phyloP scores from a whole-genome alignment of 2,113 vertebrate genomes.

The Gymnogyps californianus region DNA sequence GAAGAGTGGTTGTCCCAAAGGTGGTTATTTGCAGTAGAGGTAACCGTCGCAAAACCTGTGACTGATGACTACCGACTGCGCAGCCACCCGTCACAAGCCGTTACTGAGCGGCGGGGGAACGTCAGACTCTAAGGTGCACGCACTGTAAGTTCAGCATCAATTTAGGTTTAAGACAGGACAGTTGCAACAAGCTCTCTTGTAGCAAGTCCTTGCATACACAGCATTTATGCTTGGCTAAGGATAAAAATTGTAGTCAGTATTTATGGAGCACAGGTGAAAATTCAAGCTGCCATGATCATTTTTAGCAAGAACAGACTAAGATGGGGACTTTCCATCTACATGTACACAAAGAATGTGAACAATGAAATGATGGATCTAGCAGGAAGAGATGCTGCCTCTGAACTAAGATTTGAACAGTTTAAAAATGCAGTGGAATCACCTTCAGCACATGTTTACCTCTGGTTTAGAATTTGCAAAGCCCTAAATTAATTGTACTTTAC shows the following conservation, averaged over 20 bases:
- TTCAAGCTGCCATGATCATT: not conserved
- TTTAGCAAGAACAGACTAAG: not conserved
- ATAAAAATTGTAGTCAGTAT: not conserved
- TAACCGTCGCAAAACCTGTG: not conserved
- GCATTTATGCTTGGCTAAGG: not conserved
- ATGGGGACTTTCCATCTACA: not conserved
- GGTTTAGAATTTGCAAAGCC: not conserved
- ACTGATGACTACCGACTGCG: not conserved
- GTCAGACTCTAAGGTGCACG: not conserved
- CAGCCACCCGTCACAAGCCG: fast-evolving
- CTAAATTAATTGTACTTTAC: not conserved
- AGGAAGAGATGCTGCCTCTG: not conserved
- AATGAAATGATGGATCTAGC: not conserved
- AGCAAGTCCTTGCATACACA: not conserved
- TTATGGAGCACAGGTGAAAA: not conserved
- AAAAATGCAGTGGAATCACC: not conserved
- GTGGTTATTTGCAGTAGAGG: not conserved
- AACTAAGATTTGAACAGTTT: not conserved
- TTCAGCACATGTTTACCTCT: not conserved
- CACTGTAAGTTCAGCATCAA: not conserved
- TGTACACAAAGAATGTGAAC: fast-evolving
- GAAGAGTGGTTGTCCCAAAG: not conserved
- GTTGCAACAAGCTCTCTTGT: not conserved
- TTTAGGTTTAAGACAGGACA: not conserved
- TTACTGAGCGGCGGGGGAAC: not conserved